Conservation (phyloP, 2,797 vertebrate genomes). For the Gila robusta region DNA sequence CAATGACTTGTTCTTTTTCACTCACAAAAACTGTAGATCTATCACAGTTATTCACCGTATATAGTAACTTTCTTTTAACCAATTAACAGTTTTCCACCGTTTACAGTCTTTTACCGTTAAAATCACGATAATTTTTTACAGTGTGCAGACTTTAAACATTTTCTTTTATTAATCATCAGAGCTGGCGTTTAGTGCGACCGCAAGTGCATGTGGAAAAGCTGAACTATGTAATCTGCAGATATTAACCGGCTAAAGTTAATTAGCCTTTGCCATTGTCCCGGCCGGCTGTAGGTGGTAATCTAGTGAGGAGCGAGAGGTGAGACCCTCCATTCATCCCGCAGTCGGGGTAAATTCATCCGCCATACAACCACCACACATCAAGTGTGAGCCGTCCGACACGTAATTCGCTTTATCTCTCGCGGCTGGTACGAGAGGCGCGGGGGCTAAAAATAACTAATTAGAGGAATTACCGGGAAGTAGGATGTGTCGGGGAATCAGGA, state of each 20-base stretch:
- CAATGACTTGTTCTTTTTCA: too few relatives aligned
- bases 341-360: slow-evolving; percentile 44
- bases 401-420: slow-evolving; percentile 70
- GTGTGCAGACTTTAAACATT: too few relatives aligned
- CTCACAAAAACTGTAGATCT: too few relatives aligned
- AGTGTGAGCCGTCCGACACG: slow-evolving; percentile 69
- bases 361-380: slow-evolving; percentile 49
- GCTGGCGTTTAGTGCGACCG: not conserved
- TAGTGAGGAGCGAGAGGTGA: slow-evolving; percentile 50
- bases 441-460: slow-evolving; percentile 81
- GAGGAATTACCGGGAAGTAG: slow-evolving; percentile 65
- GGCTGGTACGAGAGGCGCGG: slow-evolving; percentile 60
- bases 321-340: slow-evolving; percentile 49
- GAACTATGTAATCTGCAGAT: slow-evolving; percentile 54
- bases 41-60: too few relatives aligned
- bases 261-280: slow-evolving; percentile 53
- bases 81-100: too few relatives aligned
- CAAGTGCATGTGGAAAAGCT: not conserved
- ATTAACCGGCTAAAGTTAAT: slow-evolving; percentile 59
- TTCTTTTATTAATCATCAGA: not conserved
- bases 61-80: too few relatives aligned
- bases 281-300: slow-evolving; percentile 52
- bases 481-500: slow-evolving; percentile 58
- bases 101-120: too few relatives aligned
- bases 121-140: too few relatives aligned